Conservation (phyloP, 2,113 vertebrate species). For the Rhinolophus ferrumequinum region DNA sequence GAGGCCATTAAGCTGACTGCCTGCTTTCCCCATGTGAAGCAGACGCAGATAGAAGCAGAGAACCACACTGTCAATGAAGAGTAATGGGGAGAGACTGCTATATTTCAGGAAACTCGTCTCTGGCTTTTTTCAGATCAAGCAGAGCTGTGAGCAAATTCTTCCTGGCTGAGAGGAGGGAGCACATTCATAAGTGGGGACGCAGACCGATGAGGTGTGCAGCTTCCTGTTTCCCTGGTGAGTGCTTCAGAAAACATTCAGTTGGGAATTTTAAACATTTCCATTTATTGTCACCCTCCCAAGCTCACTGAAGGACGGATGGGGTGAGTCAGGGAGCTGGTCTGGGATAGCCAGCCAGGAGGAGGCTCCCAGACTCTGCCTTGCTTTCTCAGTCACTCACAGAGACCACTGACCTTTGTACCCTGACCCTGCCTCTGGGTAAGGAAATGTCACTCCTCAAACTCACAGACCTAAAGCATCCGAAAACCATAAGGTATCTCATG, state of each 20-base stretch:
- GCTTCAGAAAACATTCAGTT: not conserved
- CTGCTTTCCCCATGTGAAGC: not conserved
- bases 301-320: not conserved
- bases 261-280: slow-evolving; percentile 57
- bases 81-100: not conserved
- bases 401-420: not conserved
- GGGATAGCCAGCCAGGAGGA: not conserved
- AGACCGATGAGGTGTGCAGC: slow-evolving; percentile 38
- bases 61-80: not conserved
- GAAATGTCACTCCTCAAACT: not conserved
- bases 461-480: not conserved
- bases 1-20: not conserved
- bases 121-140: not conserved
- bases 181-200: not conserved
- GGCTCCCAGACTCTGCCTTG: not conserved
- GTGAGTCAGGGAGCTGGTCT: slow-evolving; percentile 66
- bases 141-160: slow-evolving; percentile 39
- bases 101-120: slow-evolving; percentile 20
- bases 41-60: not conserved
- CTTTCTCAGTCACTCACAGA: slow-evolving; percentile 54
- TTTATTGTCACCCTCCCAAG: not conserved
- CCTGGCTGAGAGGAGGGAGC: not conserved
- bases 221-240: slow-evolving; percentile 66
- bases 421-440: not conserved
- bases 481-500: not conserved